Percentiles rank a stretch among this genome's conserved stretches.
Conservation (phyloP, 2,113 vertebrate genomes). For the Phainopepla nitens region DNA sequence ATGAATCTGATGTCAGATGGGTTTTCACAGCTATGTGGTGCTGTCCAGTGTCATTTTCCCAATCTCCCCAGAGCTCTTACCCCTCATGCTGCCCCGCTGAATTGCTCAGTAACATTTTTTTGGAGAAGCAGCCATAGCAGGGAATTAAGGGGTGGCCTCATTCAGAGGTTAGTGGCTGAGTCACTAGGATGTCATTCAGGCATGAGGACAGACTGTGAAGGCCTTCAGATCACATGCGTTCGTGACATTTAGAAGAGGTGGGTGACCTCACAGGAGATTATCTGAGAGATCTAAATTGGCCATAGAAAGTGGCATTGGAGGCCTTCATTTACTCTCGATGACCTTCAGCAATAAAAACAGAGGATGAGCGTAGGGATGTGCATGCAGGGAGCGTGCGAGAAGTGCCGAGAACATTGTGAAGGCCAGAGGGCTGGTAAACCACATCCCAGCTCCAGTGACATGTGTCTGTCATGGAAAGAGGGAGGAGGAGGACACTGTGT, state of each 20-base stretch:
- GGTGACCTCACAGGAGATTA: conserved; percentile 70
- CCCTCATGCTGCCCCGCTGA: accelerated
- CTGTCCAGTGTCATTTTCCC: neutral
- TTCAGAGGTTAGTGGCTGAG: conserved; percentile 54
- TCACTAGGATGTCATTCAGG: conserved; percentile 65
- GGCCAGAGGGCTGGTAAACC: neutral
- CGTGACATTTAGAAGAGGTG: conserved; percentile 77
- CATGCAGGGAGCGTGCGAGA: neutral
- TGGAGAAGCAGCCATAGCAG: conserved; percentile 10
- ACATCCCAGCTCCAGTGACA: neutral
- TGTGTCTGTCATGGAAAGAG: neutral
- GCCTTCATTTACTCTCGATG: conserved; percentile 34
- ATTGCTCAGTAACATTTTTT: neutral
- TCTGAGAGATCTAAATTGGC: conserved; percentile 45
- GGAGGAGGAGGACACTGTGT: neutral
- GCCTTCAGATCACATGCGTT: conserved; percentile 71
- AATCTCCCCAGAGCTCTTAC: neutral
- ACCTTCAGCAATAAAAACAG: conserved; percentile 70
- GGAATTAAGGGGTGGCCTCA: conserved; percentile 27
- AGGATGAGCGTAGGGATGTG: conserved; percentile 58
- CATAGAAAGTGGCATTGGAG: conserved; percentile 42
- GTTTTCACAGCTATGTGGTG: neutral
- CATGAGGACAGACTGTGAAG: conserved; percentile 41
- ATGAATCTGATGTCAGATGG: neutral
- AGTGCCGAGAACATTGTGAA: neutral